Conservation (phyloP, 2,888 invertebrate genomes). For the Troilus luridus region DNA sequence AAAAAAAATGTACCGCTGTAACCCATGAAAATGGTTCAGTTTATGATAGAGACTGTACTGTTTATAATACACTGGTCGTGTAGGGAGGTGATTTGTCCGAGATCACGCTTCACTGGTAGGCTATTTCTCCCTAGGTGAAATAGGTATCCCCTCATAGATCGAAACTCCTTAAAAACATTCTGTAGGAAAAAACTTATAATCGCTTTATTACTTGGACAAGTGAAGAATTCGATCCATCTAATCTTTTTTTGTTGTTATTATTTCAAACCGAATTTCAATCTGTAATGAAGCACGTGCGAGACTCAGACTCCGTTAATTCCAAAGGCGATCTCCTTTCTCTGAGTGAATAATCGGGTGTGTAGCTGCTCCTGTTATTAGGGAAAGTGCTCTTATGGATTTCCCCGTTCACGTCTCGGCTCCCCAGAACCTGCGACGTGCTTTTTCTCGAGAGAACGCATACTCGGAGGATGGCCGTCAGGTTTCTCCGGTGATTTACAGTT, state of each 20-base stretch:
- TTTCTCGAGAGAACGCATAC: neutral
- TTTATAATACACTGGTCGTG: no score
- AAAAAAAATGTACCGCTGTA: no score
- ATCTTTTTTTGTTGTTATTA: neutral
- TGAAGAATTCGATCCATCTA: neutral
- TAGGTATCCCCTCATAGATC: no score
- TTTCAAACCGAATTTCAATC: neutral
- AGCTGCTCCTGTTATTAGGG: constrained; percentile 20
- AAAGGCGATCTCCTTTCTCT: constrained; percentile 1
- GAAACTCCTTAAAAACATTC: no score
- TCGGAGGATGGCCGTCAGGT: neutral
- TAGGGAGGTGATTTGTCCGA: no score
- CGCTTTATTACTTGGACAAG: neutral
- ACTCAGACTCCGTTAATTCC: neutral
- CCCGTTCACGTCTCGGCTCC: constrained; percentile 1
- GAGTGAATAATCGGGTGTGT: neutral
- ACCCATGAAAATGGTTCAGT: no score
- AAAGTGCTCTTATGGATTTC: neutral
- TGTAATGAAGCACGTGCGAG: neutral
- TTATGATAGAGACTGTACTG: no score
- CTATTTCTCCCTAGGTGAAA: no score
- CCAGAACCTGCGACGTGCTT: neutral
- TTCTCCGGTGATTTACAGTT: constrained; percentile 22
- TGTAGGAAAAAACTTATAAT: no score
- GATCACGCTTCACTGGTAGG: no score